Evolutionary conservation across 2,113 vertebrate species (phyloP), one percentile per base, ranked within the genome.

Genomic region (Rhinichthys klamathensis): DNA sequence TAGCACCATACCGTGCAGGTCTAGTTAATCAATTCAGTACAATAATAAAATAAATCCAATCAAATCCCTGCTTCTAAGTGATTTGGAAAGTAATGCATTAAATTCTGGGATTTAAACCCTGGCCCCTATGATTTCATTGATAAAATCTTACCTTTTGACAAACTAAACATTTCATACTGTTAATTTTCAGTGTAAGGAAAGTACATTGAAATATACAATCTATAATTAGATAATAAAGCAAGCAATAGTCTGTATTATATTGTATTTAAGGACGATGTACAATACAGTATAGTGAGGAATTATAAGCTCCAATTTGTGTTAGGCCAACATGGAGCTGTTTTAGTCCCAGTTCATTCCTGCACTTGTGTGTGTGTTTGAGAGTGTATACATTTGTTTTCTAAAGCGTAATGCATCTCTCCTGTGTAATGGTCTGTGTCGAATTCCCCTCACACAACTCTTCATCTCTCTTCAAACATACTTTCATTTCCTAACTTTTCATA

Each of bases 41-140:
- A 58, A 38, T 79, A 13, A 60, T 61, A 41, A 41, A 79, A 79
- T 61, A 60, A 41, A 79, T 79, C 54, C 21, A 41, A 60, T 79
- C 76, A n/a, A 38, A 79, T 18, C 54, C 21, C 54, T n/a, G 56
- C 56, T 38, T 32, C 54, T 79, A 41, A 60, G 51, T 41, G 21
- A 25, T 16, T 8, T 60, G 10, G 12, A 79, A 60, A 38, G 32
- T 27, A 25, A 27, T 35, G 27, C 25, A 3, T 60, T 56, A 21
- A 54, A 23, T 38, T 56, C 32, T 38, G 18, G 27, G 27, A 58
- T 35, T 60, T n/a, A 38, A 78, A 41, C 9, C 15, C 13, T 1
- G 46, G 13, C 12, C 46, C 12, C 6, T 60, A 21, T 79, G 32
- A 79, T 35, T 58, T 41, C 27, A 56, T 11, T 32, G 44, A 32